Percentiles rank a stretch among this genome's conserved stretches.
Conservation (phyloP, 2,888 invertebrate genomes). For the Portevinia maculata region DNA sequence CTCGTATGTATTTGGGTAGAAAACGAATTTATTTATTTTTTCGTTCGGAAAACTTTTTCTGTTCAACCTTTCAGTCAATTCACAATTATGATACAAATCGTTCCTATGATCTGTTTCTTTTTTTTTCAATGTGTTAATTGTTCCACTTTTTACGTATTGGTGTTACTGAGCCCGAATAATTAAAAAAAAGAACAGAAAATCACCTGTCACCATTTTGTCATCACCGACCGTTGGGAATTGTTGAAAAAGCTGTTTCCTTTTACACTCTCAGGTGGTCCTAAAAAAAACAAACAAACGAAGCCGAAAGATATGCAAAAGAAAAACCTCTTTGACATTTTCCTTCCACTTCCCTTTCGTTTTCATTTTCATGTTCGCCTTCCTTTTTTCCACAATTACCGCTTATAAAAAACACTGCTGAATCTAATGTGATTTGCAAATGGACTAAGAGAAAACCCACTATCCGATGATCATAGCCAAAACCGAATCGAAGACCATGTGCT, state of each 20-base stretch:
- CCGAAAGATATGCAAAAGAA: background rate
- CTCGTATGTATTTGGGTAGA: too few relatives aligned
- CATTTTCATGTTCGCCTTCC: constrained; percentile 5
- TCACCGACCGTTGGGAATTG: constrained; percentile 17
- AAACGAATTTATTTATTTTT: too few relatives aligned
- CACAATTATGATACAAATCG: too few relatives aligned
- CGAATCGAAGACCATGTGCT: constrained; percentile 40
- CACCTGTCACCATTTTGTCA: constrained; percentile 33
- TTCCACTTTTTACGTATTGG: too few relatives aligned
- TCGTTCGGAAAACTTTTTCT: too few relatives aligned
- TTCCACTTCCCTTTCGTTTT: constrained; percentile 13
- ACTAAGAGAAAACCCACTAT: background rate
- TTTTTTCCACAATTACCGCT: constrained; percentile 7
- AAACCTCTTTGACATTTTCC: constrained; percentile 29
- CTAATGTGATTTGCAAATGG: constrained; percentile 1
- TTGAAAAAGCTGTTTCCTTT: constrained; percentile 5
- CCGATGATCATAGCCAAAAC: constrained; percentile 16
- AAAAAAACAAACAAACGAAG: too few relatives aligned
- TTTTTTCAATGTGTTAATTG: too few relatives aligned
- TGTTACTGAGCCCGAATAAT: too few relatives aligned
- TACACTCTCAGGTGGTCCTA: background rate
- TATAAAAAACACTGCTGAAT: background rate
- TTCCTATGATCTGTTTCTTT: too few relatives aligned
- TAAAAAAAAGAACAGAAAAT: background rate
- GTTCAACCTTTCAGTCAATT: too few relatives aligned